Conservation (phyloP, 1,140 invertebrate species). For the Scaptodrosophila lebanonensis region DNA sequence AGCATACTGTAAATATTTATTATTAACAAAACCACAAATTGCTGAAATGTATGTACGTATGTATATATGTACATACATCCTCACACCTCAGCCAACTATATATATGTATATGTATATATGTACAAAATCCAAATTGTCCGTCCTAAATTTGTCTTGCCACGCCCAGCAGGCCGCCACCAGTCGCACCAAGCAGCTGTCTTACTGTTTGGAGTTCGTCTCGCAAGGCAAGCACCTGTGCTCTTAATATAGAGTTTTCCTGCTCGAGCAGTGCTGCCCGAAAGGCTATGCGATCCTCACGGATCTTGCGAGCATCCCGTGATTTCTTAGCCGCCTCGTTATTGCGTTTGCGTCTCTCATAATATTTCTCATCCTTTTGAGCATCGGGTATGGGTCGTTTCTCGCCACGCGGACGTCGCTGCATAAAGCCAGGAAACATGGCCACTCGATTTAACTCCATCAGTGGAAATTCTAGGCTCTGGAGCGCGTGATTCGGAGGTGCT, state of each 20-base stretch:
- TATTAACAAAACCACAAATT: no score
- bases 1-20: no score
- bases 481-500: conserved; percentile 45
- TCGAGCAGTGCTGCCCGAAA: conserved; percentile 87
- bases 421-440: conserved; percentile 64
- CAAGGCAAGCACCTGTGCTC: conserved; percentile 87
- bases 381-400: conserved; percentile 92
- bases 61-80: conserved; percentile 11
- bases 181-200: conserved; percentile 79
- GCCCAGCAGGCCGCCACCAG: conserved; percentile 46
- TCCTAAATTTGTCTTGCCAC: conserved; percentile 47
- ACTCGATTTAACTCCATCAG: conserved; percentile 68
- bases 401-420: conserved; percentile 82
- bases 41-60: no score
- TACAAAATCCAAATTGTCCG: conserved; percentile 1
- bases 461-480: conserved; percentile 55
- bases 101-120: no score
- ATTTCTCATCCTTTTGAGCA: conserved; percentile 92
- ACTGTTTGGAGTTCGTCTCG: conserved; percentile 88
- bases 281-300: conserved; percentile 89
- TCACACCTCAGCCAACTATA: no score
- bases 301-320: conserved; percentile 89
- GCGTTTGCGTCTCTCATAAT: conserved; percentile 89
- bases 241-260: conserved; percentile 90
- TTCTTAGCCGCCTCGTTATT: conserved; percentile 96